Base-by-base conservation (phyloP, 2,113 vertebrate genomes). In the Promerops cafer region DNA sequence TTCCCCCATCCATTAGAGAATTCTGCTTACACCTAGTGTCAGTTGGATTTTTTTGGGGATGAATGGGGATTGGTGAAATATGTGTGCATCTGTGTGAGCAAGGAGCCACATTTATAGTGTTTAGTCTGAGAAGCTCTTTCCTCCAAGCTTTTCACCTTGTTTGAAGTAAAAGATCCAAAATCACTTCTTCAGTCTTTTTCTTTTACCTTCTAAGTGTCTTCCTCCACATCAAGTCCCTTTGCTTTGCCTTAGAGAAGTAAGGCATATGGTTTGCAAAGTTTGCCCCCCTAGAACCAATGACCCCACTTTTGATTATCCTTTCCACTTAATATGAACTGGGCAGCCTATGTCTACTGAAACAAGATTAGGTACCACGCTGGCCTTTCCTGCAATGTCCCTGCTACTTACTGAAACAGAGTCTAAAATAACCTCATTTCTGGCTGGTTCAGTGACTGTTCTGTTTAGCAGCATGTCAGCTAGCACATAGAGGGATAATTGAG, bases 401-500 rank as follows among this genome's bases (percentile, higher is more conserved):
- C 86, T 93, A 83, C 90, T 90, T 83, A 65, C 47, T 0, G 3
- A 93, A 90, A 50, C 47, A 35, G 54, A 78, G 61, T 95, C 79
- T 92, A 71, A 92, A 92, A 90, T 92, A 92, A 66, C 68, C 71
- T 93, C n/a, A 49, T 72, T 94, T 90, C 88, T 97, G 95, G 85
- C 95, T 86, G 39, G 6, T 92, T 93, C 79, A n/a, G 52, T 70
- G 88, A 47, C 79, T 92, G 68, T 90, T 96, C 91, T 92, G 80
- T 66, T 86, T 87, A 96, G 83, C 91, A 70, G 60, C 54, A 37
- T 81, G 89, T 95, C 93, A 90, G 93, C 86, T 93, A 94, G 92
- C 94, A 87, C 83, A 95, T 89, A 56, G 56, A 97, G 80, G 83
- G 96, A 74, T 92, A 94, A 94, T 89, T 94, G 83, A 85, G 28